Conservation (phyloP, 2,113 vertebrate genomes). For the Gyps fulvus region DNA sequence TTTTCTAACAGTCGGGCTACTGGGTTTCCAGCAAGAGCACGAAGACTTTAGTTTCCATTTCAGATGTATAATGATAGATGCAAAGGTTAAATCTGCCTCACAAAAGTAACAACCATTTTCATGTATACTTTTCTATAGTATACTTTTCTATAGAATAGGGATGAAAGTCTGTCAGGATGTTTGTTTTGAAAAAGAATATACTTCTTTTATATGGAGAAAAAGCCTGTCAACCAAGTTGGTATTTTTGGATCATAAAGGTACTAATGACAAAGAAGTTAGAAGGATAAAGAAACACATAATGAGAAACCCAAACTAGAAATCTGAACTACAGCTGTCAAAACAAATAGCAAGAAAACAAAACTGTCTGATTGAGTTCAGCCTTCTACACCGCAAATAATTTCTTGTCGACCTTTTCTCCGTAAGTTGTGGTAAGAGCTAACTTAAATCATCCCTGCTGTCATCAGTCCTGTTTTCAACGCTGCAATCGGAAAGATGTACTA, state of each 20-base stretch:
- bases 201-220: not conserved
- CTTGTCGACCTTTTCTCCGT: not conserved
- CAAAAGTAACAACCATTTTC: not conserved
- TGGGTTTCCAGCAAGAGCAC: not conserved
- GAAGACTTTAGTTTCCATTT: not conserved
- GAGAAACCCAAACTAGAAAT: not conserved
- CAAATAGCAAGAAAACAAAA: not conserved
- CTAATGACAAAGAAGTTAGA: not conserved
- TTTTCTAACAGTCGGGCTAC: not conserved
- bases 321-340: not conserved
- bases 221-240: not conserved
- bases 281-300: not conserved
- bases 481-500: conserved; percentile 31
- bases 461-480: not conserved
- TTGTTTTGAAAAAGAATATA: not conserved
- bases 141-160: not conserved
- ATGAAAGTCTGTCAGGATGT: not conserved
- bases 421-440: not conserved
- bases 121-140: not conserved
- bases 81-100: not conserved
- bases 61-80: not conserved
- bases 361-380: not conserved
- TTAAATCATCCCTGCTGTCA: conserved; percentile 29
- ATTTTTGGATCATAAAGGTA: not conserved
- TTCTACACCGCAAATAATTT: conserved; percentile 19